phyloP scores from a whole-genome alignment of 1,140 invertebrate species.

The silkworm (Bombyx mori) region DNA sequence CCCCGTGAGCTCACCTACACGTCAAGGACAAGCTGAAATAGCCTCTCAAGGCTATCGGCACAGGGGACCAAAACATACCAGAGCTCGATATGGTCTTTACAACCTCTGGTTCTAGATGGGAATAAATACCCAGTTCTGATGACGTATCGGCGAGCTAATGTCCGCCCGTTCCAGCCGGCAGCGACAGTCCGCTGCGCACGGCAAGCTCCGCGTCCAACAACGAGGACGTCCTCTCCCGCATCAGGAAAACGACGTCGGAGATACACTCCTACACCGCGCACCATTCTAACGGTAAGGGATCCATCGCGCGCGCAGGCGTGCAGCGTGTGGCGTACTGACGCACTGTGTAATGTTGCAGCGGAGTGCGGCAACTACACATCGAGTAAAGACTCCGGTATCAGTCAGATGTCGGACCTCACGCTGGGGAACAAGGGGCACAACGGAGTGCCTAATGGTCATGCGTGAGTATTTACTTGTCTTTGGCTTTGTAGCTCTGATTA shows the following conservation, averaged over 20 bases:
- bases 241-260: conserved; percentile 92
- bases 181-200: conserved; percentile 52
- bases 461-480: conserved; percentile 24
- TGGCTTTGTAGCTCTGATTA: no score
- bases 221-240: conserved; percentile 90
- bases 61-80: no score
- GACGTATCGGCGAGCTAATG: neutral
- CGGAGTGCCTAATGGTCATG: conserved; percentile 71
- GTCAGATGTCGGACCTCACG: conserved; percentile 79
- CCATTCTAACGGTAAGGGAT: conserved; percentile 41
- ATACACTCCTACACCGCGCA: conserved; percentile 74
- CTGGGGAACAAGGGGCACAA: conserved; percentile 45
- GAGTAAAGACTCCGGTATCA: conserved; percentile 91
- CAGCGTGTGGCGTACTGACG: no score
- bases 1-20: no score
- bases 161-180: conserved; percentile 34
- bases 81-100: no score
- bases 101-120: no score
- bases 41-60: no score
- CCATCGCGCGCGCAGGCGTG: neutral
- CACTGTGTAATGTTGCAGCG: conserved; percentile 37
- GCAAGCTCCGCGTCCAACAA: conserved; percentile 50
- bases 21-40: no score
- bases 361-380: conserved; percentile 83
- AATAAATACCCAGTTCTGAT: no score